These are phyloP conservation scores for Pectinophora gossypiella DNA, from an alignment of 1,140 invertebrate genomes.

Conservation along the genomic window DNA sequence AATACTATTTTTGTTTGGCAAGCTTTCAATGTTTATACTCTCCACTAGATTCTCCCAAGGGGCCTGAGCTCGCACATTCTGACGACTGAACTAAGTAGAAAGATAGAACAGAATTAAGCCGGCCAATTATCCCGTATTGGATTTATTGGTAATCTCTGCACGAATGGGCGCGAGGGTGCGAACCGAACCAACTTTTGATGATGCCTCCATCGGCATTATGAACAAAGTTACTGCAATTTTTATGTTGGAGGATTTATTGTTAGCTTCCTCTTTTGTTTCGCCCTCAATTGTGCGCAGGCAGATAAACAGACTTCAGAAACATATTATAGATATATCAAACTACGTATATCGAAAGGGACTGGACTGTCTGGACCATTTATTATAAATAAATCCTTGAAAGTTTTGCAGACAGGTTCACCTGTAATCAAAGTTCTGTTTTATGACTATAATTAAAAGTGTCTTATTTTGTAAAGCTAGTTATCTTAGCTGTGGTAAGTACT, in stretches of 20 bases:
- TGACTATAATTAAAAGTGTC: too few species aligned
- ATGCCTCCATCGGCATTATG: slow-evolving; percentile 70
- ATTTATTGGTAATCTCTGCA: slow-evolving; percentile 76
- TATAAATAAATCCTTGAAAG: too few species aligned
- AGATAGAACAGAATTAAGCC: slow-evolving; percentile 75
- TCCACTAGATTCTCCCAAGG: slow-evolving; percentile 61
- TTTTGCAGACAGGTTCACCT: too few species aligned
- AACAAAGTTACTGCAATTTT: slow-evolving; percentile 74
- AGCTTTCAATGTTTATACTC: slow-evolving; percentile 46
- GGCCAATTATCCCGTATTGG: slow-evolving; percentile 75
- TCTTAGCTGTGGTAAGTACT: too few species aligned
- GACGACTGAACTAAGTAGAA: slow-evolving; percentile 75
- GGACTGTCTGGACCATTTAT: too few species aligned
- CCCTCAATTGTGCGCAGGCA: slow-evolving; percentile 51
- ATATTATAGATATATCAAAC: slow-evolving; percentile 36
- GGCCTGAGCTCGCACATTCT: slow-evolving; percentile 71
- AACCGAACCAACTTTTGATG: slow-evolving; percentile 72
- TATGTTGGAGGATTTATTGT: slow-evolving; percentile 72
- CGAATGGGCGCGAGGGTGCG: slow-evolving; percentile 72
- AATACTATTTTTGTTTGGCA: slow-evolving; percentile 56
- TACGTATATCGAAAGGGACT: too few species aligned
- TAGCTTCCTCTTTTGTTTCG: slow-evolving; percentile 56
- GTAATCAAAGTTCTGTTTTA: too few species aligned
- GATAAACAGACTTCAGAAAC: slow-evolving; percentile 50
- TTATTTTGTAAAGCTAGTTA: too few species aligned